These are phyloP conservation scores for Crenuchus spilurus DNA, from an alignment of 2,797 vertebrate species.

Conservation along the genomic window DNA sequence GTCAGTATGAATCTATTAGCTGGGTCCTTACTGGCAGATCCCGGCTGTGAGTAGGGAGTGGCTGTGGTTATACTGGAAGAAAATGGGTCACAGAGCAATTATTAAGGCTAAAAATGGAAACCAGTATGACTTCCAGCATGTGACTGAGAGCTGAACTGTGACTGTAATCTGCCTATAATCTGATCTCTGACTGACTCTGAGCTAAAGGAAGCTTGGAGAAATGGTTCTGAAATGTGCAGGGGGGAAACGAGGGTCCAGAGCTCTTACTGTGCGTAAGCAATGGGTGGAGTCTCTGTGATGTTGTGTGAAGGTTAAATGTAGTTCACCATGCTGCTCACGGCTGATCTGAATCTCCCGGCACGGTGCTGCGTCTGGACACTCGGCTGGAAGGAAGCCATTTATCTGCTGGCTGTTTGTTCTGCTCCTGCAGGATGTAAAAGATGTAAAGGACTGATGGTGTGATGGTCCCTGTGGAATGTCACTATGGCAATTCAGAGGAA, in stretches of 20 bases:
- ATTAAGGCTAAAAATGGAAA: not conserved
- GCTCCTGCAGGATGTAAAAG: not conserved
- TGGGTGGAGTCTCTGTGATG: not conserved
- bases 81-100: not conserved
- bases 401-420: not conserved
- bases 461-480: not conserved
- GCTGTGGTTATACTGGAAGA: not conserved
- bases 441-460: not conserved
- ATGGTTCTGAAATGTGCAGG: not conserved
- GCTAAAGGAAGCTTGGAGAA: not conserved
- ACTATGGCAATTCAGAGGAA: not conserved
- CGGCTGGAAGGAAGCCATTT: not conserved
- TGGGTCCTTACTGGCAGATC: not conserved
- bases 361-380: not conserved
- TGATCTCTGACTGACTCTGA: not conserved
- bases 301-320: not conserved
- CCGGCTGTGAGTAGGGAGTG: not conserved
- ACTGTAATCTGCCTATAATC: not conserved
- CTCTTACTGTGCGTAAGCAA: not conserved
- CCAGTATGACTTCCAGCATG: not conserved
- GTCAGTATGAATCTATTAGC: not conserved
- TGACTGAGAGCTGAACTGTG: not conserved
- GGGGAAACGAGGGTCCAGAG: not conserved
- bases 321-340: not conserved
- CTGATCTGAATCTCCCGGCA: not conserved